Conservation (phyloP, 2,888 invertebrate species). For the Icerya purchasi region DNA sequence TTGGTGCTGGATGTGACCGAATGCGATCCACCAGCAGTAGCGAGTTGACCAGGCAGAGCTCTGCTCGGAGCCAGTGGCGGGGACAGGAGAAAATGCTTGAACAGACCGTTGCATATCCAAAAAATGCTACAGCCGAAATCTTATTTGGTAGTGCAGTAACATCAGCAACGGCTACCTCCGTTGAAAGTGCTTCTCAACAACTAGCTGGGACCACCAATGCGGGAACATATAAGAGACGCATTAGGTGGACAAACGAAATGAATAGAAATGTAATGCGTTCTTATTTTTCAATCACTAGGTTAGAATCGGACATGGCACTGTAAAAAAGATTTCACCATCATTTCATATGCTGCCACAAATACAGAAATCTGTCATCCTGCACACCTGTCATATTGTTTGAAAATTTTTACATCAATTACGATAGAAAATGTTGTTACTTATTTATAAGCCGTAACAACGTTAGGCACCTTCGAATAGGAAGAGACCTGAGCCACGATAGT, state of each 20-base stretch:
- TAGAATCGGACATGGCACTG: not conserved
- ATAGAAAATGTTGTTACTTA: too few relatives aligned
- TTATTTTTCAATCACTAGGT: not conserved
- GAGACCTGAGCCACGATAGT: too few relatives aligned
- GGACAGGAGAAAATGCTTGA: not conserved
- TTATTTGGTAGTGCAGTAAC: not conserved
- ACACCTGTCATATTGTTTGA: too few relatives aligned
- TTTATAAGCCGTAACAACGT: too few relatives aligned
- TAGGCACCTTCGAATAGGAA: too few relatives aligned
- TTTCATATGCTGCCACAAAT: too few relatives aligned
- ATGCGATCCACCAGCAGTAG: not conserved
- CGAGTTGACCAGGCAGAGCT: not conserved
- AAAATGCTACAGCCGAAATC: too few relatives aligned
- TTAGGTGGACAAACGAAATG: not conserved
- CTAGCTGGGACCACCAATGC: not conserved
- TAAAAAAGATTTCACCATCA: not conserved
- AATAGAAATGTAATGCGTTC: not conserved
- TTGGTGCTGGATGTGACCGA: not conserved
- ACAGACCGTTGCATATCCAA: not conserved
- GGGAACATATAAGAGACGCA: not conserved
- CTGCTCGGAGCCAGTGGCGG: not conserved
- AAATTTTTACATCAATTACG: too few relatives aligned
- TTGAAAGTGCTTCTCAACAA: not conserved
- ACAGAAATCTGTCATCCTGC: too few relatives aligned
- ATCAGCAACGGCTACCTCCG: not conserved